phyloP scores from a whole-genome alignment of 1,140 invertebrate genomes.

The Asobara japonica region DNA sequence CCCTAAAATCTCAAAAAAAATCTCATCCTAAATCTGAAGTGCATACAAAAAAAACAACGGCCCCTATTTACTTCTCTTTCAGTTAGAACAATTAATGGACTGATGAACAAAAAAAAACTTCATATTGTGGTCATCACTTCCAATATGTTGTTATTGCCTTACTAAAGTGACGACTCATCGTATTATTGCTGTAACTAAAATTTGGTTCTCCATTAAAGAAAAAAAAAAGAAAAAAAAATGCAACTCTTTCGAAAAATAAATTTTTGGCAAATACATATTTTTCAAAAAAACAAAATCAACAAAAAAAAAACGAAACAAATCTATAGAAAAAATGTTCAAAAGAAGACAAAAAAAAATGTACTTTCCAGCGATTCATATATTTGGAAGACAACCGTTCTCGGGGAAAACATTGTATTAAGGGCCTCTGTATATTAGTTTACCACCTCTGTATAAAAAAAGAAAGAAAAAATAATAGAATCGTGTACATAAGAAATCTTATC shows the following conservation, averaged over 20 bases:
- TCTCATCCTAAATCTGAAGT: too few relatives aligned
- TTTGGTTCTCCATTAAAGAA: background rate
- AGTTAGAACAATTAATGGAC: background rate
- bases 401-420: slow-evolving; percentile 47
- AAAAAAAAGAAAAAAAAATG: slow-evolving; percentile 12
- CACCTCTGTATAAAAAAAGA: slow-evolving; percentile 36
- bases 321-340: slow-evolving; percentile 9
- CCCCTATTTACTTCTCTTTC: background rate
- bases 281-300: background rate
- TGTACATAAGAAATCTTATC: slow-evolving; percentile 30
- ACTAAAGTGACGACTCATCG: slow-evolving; percentile 21
- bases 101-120: slow-evolving; percentile 24
- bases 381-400: slow-evolving; percentile 42
- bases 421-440: slow-evolving; percentile 52
- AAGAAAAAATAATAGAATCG: slow-evolving; percentile 10
- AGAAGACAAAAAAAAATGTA: slow-evolving; percentile 30
- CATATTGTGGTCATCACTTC: slow-evolving; percentile 24
- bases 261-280: slow-evolving; percentile 21
- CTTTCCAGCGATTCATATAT: slow-evolving; percentile 32
- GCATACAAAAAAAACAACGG: background rate
- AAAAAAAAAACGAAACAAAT: background rate
- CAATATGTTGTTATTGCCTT: slow-evolving; percentile 30
- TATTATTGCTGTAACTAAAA: slow-evolving; percentile 22
- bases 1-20: background rate
- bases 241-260: slow-evolving; percentile 15